Percentiles rank a stretch among this genome's conserved stretches.
These are phyloP conservation scores for Notodonta ziczac DNA, from an alignment of 2,888 invertebrate species.

Conservation along the genomic window DNA sequence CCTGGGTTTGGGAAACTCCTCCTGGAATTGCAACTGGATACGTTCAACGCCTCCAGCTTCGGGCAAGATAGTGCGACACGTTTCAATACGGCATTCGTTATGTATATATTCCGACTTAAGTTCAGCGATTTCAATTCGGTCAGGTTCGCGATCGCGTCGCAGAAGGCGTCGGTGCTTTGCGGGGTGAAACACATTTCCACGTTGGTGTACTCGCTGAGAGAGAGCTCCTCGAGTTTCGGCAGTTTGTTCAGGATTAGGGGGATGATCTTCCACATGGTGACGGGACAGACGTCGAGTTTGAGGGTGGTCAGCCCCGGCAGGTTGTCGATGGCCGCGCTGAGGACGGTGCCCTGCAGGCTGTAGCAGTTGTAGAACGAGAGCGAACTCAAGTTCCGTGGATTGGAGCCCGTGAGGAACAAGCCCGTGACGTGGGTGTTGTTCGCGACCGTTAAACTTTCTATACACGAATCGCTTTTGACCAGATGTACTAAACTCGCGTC, in stretches of 20 bases:
- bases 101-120: constrained; percentile 71
- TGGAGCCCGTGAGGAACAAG: constrained; percentile 65
- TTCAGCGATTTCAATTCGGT: constrained; percentile 73
- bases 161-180: constrained; percentile 59
- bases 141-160: constrained; percentile 66
- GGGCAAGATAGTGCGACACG: constrained; percentile 75
- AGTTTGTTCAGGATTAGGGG: constrained; percentile 66
- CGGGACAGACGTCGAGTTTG: constrained; percentile 66
- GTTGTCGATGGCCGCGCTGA: constrained; percentile 62
- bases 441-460: constrained; percentile 65
- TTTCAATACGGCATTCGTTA: constrained; percentile 81
- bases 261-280: constrained; percentile 70
- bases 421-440: constrained; percentile 76
- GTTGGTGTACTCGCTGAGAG: constrained; percentile 68
- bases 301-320: constrained; percentile 62
- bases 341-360: constrained; percentile 69
- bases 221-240: constrained; percentile 65
- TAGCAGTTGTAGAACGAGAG: constrained; percentile 75
- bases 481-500: constrained; percentile 72
- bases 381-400: constrained; percentile 55
- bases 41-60: constrained; percentile 71
- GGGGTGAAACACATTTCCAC: constrained; percentile 45
- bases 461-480: constrained; percentile 63
- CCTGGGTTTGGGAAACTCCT: constrained; percentile 53
- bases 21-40: constrained; percentile 72